Evolutionary conservation across 2,888 invertebrate genomes (phyloP), one percentile per base, ranked within the genome.

Genomic region (Apomyelois bistriatella): DNA sequence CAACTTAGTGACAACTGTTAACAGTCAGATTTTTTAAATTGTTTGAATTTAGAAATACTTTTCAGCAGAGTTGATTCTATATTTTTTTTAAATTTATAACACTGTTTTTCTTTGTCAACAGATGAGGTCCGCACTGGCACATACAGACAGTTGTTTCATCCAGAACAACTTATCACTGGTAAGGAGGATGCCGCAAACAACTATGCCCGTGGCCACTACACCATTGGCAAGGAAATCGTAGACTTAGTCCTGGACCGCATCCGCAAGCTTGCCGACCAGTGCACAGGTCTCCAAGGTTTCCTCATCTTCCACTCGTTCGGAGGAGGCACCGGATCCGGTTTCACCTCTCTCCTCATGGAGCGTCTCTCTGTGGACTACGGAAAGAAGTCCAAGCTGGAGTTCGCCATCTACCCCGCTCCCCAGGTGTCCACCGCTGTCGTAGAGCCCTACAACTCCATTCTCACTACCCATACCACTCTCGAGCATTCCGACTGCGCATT

Each of bases 151-250:
- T 93, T 99, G 76, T 98, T 98, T 94, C 98, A 99, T 87, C 98
- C 98, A 59, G 98, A 98, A 91, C 98, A 98, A 90, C 92, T 98
- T 83, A 97, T 98, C 87, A 97, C 97, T 69, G 98, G 98, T 68
- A 98, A 98, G 86, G 98, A 98, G 90, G 98, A 98, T 80, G 98
- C 98, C 47, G 98, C 98, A 68, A 98, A 99, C 91, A 98, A 99
- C 92, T 99, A 98, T 66, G 98, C 98, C 57, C 94, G 98, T 73
- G 98, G 98, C 58, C 98, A 99, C 91, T 99, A 99, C 93, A 98
- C 98, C 65, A 97, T 98, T 75, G 98, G 98, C 77, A 96, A 96
- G 86, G 98, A 98, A 83, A 97, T 98, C 74, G 97, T 98, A 58
- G 97, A 98, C 81, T 86, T 97, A 69, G 97, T 97, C 2, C 91